phyloP scores from a whole-genome alignment of 1,140 invertebrate genomes.

The Cotesia chilonis region DNA sequence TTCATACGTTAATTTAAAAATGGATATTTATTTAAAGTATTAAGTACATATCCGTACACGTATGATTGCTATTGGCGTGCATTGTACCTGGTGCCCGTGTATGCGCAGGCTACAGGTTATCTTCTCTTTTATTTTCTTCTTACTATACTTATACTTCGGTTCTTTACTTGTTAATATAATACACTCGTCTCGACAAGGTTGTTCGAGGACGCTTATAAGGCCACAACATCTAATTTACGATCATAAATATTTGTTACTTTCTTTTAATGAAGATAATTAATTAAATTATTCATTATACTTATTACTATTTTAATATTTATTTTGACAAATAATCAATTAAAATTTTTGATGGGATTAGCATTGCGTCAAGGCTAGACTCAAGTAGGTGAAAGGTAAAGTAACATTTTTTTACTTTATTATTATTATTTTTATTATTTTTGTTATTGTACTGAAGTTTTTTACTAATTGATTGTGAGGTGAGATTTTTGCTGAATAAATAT shows the following conservation, averaged over 20 bases:
- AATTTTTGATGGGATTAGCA: no score
- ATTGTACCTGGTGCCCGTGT: slow-evolving; percentile 2
- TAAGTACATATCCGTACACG: not conserved
- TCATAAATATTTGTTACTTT: slow-evolving; percentile 15
- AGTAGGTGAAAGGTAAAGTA: no score
- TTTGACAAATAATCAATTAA: no score
- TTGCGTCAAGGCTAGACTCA: no score
- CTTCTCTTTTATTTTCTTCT: not conserved
- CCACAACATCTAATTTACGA: slow-evolving; percentile 16
- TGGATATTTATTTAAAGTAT: not conserved
- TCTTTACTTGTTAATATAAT: not conserved
- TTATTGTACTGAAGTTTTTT: no score
- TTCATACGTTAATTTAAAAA: slow-evolving; percentile 11
- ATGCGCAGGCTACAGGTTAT: not conserved
- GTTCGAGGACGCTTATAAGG: slow-evolving; percentile 24
- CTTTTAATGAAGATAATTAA: not conserved
- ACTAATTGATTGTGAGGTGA: no score
- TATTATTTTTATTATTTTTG: no score
- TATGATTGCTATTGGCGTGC: slow-evolving; percentile 9
- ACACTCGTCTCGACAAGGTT: slow-evolving; percentile 33
- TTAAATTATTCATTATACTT: no score
- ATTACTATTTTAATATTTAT: no score
- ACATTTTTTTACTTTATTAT: no score
- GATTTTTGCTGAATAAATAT: no score
- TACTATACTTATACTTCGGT: no score